Evolutionary conservation across 2,797 vertebrate genomes (phyloP), one percentile per base, ranked within the genome.

Genomic region (Balearica regulorum): DNA sequence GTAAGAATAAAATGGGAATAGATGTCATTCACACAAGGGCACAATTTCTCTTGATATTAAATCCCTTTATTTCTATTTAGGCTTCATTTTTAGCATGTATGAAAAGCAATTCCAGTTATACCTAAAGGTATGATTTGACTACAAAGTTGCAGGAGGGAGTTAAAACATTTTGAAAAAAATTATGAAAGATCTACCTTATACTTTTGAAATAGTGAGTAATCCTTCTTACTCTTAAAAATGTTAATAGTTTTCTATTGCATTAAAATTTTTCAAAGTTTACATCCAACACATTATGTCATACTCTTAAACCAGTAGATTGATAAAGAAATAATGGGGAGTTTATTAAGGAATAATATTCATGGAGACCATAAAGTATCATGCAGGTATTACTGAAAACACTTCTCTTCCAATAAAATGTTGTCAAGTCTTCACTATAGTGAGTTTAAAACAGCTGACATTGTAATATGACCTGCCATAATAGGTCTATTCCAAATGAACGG

Each of bases 401-500:
- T 55, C 22, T 53, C 7, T 82, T 53, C 26, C 53, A 89, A 41
- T 72, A 83, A 94, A 95, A 94, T 31, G 16, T 14, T 80, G 62
- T 83, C 1, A 2, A 73, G 44, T 43, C 64, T 82, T 89, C 81
- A 60, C 11, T 66, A 7, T 2, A 53, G 48, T 7, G 22, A 85
- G 48, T 82, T 94, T 90, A 92, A 94, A 95, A 93, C 31, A 90
- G 53, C 31, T 90, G 71, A 91, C 70, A 69, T 13, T 85, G 83
- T 94, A 92, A 94, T 92, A 81, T 82, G 69, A 90, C 53, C 33
- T 58, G 41, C 55, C 39, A 69, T 92, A 90, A 89, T 64, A 85
- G 16, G 71, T 90, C 70, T 91, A 95, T 93, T 96, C 66, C 62
- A 91, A 94, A 89, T 28, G n/a, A 84, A 93, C 71, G 49, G 69